Evolutionary conservation across 2,888 invertebrate genomes (phyloP).

Genomic region (Oegoconia quadripuncta): DNA sequence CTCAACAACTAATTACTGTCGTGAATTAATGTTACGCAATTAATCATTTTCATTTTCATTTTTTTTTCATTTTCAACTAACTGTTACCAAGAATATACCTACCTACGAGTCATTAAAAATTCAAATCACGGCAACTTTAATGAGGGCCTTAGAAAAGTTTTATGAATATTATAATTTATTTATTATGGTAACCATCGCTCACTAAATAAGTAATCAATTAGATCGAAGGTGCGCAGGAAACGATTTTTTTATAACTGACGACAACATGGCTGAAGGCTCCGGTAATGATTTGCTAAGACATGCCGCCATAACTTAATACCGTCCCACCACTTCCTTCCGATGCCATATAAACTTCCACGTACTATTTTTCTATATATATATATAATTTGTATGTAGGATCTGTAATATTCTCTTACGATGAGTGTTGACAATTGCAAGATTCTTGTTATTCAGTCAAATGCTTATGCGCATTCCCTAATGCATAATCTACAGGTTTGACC

Average conservation of each 20-base stretch:
- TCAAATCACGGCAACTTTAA: constrained; percentile 44
- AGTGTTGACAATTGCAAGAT: too few species aligned
- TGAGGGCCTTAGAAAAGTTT: constrained; percentile 45
- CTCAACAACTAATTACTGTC: too few species aligned
- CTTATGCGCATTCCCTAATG: constrained; percentile 40
- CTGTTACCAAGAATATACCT: too few species aligned
- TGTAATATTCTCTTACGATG: too few species aligned
- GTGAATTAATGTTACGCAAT: too few species aligned
- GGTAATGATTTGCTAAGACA: constrained; percentile 65
- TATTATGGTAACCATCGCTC: constrained; percentile 32
- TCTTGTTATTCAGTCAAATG: constrained; percentile 31
- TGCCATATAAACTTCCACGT: constrained; percentile 46
- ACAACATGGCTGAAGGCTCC: constrained; percentile 24
- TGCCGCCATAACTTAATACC: constrained; percentile 56
- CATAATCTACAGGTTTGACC: constrained; percentile 60
- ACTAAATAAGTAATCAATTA: constrained; percentile 54
- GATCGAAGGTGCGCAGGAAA: constrained; percentile 57
- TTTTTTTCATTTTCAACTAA: too few species aligned
- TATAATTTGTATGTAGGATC: too few species aligned
- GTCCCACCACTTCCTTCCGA: constrained; percentile 72
- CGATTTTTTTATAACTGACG: constrained; percentile 32
- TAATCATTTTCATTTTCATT: too few species aligned
- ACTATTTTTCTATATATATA: too few species aligned
- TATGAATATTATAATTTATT: constrained; percentile 52
- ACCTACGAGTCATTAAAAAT: constrained; percentile 29